Evolutionary conservation across 2,888 invertebrate genomes (phyloP).

Genomic region (Thera britannica): DNA sequence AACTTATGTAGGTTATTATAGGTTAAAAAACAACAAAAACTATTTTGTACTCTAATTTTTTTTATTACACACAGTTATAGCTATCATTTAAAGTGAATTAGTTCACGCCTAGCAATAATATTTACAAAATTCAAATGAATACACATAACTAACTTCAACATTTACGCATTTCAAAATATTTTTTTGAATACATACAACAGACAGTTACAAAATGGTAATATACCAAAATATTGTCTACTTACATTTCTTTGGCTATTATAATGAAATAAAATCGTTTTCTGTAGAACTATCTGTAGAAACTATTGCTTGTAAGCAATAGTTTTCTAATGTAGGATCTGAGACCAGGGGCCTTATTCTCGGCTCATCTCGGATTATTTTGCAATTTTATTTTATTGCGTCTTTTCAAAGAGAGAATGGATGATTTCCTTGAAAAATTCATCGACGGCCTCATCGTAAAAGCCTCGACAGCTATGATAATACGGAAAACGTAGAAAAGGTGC

Average conservation of each 20-base stretch:
- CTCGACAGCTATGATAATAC: too few relatives aligned
- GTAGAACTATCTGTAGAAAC: too few relatives aligned
- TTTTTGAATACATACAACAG: neutral
- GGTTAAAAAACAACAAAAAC: neutral
- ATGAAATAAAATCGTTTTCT: neutral
- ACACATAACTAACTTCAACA: neutral
- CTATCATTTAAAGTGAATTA: neutral
- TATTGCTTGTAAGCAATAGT: too few relatives aligned
- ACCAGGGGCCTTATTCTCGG: too few relatives aligned
- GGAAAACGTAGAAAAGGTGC: too few relatives aligned
- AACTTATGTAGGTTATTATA: neutral
- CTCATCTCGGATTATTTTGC: too few relatives aligned
- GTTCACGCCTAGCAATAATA: slow-evolving; percentile 12
- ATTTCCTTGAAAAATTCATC: too few relatives aligned
- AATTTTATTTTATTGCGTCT: too few relatives aligned
- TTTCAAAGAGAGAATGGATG: too few relatives aligned
- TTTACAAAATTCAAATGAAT: slow-evolving; percentile 15
- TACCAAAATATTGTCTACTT: neutral
- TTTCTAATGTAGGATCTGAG: too few relatives aligned
- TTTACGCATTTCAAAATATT: neutral
- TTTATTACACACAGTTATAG: neutral
- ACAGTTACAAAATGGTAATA: neutral
- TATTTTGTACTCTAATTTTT: neutral
- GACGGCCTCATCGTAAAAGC: too few relatives aligned
- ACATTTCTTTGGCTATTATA: slow-evolving; percentile 5